Conservation (phyloP, 92 coral and sea anemone species). For the Porites lobata region DNA sequence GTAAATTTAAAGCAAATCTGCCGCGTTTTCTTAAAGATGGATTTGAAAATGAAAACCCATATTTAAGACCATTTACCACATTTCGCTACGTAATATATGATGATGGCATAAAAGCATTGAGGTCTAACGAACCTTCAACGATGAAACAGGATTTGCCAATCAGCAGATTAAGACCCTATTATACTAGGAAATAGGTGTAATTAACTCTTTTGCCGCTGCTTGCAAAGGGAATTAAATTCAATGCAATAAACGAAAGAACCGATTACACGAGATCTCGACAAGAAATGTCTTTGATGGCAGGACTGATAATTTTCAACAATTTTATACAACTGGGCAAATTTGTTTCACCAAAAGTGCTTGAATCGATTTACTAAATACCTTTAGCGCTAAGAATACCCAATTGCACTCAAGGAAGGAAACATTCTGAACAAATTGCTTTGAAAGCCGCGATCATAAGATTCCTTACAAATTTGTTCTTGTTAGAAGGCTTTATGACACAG, state of each 20-base stretch:
- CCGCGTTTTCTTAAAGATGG: not conserved
- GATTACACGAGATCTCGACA: not conserved
- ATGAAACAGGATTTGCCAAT: constrained; percentile 32
- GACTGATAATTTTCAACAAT: not conserved
- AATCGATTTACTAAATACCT: constrained; percentile 16
- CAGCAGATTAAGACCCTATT: constrained; percentile 31
- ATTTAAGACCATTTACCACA: not conserved
- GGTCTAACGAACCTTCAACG: constrained; percentile 13
- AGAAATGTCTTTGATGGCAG: not conserved
- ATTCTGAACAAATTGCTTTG: constrained; percentile 3
- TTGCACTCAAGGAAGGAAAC: not conserved
- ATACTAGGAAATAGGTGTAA: constrained; percentile 26
- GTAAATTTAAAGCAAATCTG: not conserved
- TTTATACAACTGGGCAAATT: not conserved
- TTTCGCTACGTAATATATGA: not conserved
- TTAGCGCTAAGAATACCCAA: constrained; percentile 31
- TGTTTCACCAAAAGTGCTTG: not conserved
- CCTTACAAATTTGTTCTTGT: not conserved
- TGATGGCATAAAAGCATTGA: constrained; percentile 6
- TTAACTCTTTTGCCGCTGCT: constrained; percentile 44
- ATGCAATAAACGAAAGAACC: not conserved
- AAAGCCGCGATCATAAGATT: constrained; percentile 4
- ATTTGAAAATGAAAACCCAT: not conserved
- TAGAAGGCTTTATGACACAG: not conserved
- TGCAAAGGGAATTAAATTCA: constrained; percentile 28